A percentile compares a stretch with the other conserved stretches of the same genome.
Conservation (phyloP, 2,888 invertebrate genomes). For the Pandemis heparana region DNA sequence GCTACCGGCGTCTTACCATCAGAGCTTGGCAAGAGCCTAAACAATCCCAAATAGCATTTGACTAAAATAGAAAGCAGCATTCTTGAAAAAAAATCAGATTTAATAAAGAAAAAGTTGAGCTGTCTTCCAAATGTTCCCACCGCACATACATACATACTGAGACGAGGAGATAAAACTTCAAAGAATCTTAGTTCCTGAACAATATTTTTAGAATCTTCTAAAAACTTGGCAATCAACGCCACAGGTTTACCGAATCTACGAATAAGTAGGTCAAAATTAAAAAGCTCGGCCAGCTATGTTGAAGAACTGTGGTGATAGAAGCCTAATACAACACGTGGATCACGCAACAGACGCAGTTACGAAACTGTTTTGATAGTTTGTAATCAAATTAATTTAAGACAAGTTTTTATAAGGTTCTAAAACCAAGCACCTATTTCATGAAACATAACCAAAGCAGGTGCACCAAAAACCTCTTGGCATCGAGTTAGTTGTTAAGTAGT, state of each 20-base stretch:
- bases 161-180: background rate
- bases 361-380: background rate
- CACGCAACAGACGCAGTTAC: background rate
- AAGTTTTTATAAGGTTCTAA: background rate
- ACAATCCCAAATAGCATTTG: background rate
- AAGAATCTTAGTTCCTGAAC: background rate
- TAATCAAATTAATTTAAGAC: too few relatives aligned
- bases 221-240: background rate
- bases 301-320: background rate
- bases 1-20: too few relatives aligned
- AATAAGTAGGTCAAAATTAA: background rate
- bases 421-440: too few relatives aligned
- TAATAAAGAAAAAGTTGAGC: background rate
- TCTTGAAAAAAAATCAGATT: background rate
- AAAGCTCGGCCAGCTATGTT: background rate
- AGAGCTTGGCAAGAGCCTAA: too few relatives aligned
- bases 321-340: too few relatives aligned
- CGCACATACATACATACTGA: background rate
- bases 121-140: background rate
- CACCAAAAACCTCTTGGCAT: background rate
- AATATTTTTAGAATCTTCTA: background rate
- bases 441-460: background rate
- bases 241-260: background rate
- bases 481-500: background rate
- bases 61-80: background rate